Percentiles rank a stretch among this genome's conserved stretches.
phyloP scores from a whole-genome alignment of 2,797 vertebrate genomes.

The Myripristis jacobus region DNA sequence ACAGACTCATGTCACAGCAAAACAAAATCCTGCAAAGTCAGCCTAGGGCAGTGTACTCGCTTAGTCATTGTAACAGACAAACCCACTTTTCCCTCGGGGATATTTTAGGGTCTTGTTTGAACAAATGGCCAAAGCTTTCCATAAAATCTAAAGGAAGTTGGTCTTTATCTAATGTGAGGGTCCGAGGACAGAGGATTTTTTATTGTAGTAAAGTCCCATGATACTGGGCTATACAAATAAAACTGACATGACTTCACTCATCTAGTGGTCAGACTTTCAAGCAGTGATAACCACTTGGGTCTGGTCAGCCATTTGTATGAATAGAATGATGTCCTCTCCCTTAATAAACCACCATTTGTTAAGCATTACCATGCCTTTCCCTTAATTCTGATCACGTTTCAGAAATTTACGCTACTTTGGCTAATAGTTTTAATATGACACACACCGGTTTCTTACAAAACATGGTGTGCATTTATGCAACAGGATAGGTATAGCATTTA shows the following conservation, averaged over 20 bases:
- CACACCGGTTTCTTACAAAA: background rate
- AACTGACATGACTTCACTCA: too few relatives aligned
- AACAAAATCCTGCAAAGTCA: background rate
- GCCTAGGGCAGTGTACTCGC: background rate
- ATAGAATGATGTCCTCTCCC: background rate
- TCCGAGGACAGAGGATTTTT: too few relatives aligned
- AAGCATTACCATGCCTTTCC: slow-evolving; percentile 16
- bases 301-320: background rate
- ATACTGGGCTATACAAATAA: too few relatives aligned
- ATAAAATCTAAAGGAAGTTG: too few relatives aligned
- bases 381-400: slow-evolving; percentile 16
- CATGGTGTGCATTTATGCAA: background rate
- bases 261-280: background rate
- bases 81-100: too few relatives aligned
- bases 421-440: slow-evolving; percentile 24
- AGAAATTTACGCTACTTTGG: background rate
- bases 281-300: too few relatives aligned
- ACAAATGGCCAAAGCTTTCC: background rate
- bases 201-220: too few relatives aligned
- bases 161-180: too few relatives aligned
- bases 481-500: background rate
- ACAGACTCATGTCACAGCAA: background rate
- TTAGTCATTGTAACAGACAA: background rate
- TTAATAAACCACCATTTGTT: slow-evolving; percentile 23
- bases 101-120: too few relatives aligned